Base-by-base conservation (phyloP, 2,113 vertebrate species). In the Sardina pilchardus region DNA sequence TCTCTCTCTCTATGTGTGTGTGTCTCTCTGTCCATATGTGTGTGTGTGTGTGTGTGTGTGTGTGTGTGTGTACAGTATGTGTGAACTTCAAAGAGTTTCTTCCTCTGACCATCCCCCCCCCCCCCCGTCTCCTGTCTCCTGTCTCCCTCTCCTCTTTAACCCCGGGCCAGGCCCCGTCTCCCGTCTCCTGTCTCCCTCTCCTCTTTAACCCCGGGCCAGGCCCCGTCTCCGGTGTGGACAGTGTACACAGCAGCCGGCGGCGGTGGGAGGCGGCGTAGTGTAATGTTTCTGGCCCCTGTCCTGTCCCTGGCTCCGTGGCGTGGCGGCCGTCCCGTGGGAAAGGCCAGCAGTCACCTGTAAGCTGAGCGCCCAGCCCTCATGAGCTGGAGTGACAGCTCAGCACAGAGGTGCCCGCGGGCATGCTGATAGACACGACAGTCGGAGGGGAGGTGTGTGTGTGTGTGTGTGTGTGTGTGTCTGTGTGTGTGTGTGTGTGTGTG, bases 401-500 rank as follows among this genome's bases (percentile, higher is more conserved):
- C 63, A 71, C 8, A 71, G 63, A 12, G 4, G 30, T 71, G 63
- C 63, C 26, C 3, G n/a, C n/a, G 12, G 63, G n/a, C 63, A 71
- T 30, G 63, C 1, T 16, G n/a, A 34, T 9, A 26, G 63, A 12
- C 17, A 17, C 17, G 16, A 16, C 50, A 47, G 45, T 47, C 45
- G 7, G 45, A 47, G 50, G 17, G 50, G 14, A 19, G 16, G 84
- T 82, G 84, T 86, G 50, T 67, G 80, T 85, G 75, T 85, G 75
- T 81, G 47, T 50, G 36, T 81, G 78, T 7, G 78, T 42, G 34
- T 81, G 44, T 39, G 19, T 30, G 4, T 80, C n/a, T 59, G 6
- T 84, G 59, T 75, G 19, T 45, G 59, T 30, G 83, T 16, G 59
- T 19, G 59, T 47, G 26, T 36, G 45, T 36, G 9, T 47, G 6